Base-by-base conservation (phyloP, 2,113 vertebrate genomes). In the Polyodon spathula region DNA sequence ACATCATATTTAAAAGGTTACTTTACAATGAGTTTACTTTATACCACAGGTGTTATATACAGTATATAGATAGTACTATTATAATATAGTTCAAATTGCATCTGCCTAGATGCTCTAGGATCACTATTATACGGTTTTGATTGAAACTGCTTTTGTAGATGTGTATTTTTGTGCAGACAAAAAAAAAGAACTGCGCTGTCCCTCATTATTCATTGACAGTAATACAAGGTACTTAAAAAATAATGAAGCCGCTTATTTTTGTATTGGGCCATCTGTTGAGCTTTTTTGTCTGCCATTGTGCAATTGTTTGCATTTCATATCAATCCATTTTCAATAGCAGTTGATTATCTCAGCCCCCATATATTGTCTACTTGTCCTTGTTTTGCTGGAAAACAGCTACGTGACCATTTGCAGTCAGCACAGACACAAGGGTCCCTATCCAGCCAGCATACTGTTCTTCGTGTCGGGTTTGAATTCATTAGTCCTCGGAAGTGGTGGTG, bases 361-460 rank as follows among this genome's bases (percentile, higher is more conserved):
- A 37, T 80, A 78, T 80, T 84, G 74, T 84, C 81, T 88, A 86
- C 89, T 93, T 89, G 81, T 93, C 86, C 88, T 89, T 86, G 80
- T 86, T 87, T 86, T 72, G 74, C 73, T 84, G 76, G 73, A 84
- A 80, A 79, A 74, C 72, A 74, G 82, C 83, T 76, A 76, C 76
- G 71, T 86, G 85, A 88, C 85, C 85, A 89, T 93, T 93, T 88
- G 79, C 88, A 88, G 88, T 92, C 90, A 92, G 85, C 89, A 91
- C 78, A 80, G 86, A 85, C 58, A 62, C 71, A 56, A 59, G 73
- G 83, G 83, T n/a, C 87, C 88, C 86, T 89, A 85, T 82, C 82
- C 80, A 83, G 71, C 84, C 81, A 61, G 81, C 85, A 75, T 86
- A 39, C 27, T 65, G 6, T 51, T 54, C 55, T 70, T 81, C 61